phyloP scores from a whole-genome alignment of 2,113 vertebrate species.

The Microcebus murinus region DNA sequence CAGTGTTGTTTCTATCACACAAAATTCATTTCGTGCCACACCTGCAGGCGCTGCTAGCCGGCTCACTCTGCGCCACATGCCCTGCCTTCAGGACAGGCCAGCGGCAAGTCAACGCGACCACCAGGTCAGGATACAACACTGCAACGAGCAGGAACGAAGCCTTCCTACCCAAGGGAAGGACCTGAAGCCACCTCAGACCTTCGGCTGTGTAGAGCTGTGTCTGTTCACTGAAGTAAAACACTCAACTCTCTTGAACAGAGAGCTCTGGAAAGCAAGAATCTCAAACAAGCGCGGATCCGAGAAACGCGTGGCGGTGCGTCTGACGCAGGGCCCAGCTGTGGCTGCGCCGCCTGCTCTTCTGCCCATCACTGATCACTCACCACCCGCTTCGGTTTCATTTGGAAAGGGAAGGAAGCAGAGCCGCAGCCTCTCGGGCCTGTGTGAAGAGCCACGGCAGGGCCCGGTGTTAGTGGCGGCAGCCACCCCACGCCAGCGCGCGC shows the following conservation, averaged over 20 bases:
- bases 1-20: not conserved
- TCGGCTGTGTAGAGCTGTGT: not conserved
- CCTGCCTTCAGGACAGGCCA: not conserved
- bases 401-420: not conserved
- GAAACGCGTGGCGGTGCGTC: not conserved
- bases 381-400: not conserved
- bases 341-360: not conserved
- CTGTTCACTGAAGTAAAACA: constrained; percentile 20
- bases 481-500: not conserved
- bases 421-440: accelerated
- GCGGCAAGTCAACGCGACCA: no score
- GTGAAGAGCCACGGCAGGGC: accelerated
- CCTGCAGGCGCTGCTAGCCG: not conserved
- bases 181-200: not conserved
- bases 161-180: not conserved
- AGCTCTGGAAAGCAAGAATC: constrained; percentile 33
- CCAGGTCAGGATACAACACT: not conserved
- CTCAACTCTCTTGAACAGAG: not conserved
- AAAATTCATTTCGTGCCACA: not conserved
- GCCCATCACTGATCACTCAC: not conserved
- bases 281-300: not conserved
- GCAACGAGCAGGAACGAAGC: accelerated
- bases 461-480: accelerated
- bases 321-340: not conserved
- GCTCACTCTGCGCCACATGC: accelerated